Conservation (phyloP, 2,113 vertebrate species). For the human region GRCh38 chr20:41710501-41711000, state of each 20-base stretch:
- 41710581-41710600: background rate
- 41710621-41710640: background rate
- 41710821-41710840: background rate
- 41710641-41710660: background rate
- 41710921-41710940: background rate
- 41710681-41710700: background rate
- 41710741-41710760: background rate
- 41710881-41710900: background rate
- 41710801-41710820: background rate
- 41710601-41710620: background rate
- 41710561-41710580: constrained; percentile 15
- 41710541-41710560: background rate
- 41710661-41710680: background rate
- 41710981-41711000: background rate
- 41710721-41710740: background rate
- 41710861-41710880: background rate
- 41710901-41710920: background rate
- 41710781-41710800: background rate
- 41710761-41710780: background rate
- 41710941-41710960: background rate
- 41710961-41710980: background rate
- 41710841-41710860: background rate
- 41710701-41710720: background rate
- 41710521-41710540: background rate
- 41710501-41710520: background rate